Base-by-base conservation (phyloP, 2,113 vertebrate genomes). In the Ophthalmolycus amberensis region DNA sequence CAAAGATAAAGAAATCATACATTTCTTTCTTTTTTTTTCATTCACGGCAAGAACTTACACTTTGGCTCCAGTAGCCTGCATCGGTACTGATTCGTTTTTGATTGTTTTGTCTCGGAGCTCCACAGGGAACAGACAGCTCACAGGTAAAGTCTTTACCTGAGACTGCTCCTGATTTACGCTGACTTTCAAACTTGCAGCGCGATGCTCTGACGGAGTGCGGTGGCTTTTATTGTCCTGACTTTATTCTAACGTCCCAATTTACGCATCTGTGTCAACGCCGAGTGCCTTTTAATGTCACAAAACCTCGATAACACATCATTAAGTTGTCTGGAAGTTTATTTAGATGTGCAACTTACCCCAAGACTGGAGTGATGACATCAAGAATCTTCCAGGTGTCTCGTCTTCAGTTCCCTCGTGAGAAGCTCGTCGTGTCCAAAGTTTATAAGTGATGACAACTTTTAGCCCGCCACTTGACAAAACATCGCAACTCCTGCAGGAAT, bases 291-390 rank as follows among this genome's bases (percentile, higher is more conserved):
- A 42, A 5, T 18, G n/a, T 40, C 77, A 29, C 50, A 58, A 37
- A 34, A 44, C 46, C 25, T 64, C 11, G 1, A 29, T 3, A 40
- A 68, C 69, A 18, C 34, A 44, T 32, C 25, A 52, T 11, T 44
- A 18, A 25, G 15, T 48, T 38, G 59, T 34, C 6, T 18, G 5
- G 10, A 71, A 29, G 67, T n/a, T 5, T 8, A 25, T 32, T 38
- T 11, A 25, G 15, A 40, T 29, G 9, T 7, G 10, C 27, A 52
- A 70, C 90, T 91, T 75, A 90, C 90, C 88, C 88, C 78, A 72
- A 72, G n/a, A 16, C 69, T 34, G 29, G 4, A 75, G 71, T 10
- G 78, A 65, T 62, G 46, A 65, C 60, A 76, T 15, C 16, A 44
- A 29, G 58, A 56, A 10, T 75, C 14, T 3, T 14, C 42, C 22